These are phyloP conservation scores for Sphyrna mokarran DNA, from an alignment of 2,113 vertebrate genomes.

Conservation along the genomic window DNA sequence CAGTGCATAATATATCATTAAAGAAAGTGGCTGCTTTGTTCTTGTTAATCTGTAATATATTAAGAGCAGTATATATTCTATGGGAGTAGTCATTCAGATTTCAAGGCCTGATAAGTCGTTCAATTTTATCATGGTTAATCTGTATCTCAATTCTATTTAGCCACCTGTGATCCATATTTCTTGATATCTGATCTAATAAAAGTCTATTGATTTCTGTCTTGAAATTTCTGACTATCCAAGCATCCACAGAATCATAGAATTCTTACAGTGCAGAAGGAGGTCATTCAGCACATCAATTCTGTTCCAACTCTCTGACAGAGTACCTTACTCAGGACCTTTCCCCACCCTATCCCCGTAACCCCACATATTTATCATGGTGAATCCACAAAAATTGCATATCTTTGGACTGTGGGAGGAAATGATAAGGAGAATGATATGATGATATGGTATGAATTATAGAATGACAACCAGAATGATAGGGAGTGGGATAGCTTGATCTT, in stretches of 20 bases:
- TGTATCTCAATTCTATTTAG: neutral
- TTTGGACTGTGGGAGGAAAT: too few species aligned
- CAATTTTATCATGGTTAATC: neutral
- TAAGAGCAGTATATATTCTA: neutral
- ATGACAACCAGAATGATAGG: too few species aligned
- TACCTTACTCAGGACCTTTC: too few species aligned
- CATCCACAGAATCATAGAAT: neutral
- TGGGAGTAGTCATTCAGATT: neutral
- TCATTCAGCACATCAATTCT: too few species aligned
- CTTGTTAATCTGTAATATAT: neutral
- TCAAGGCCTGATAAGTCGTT: neutral
- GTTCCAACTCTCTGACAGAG: too few species aligned
- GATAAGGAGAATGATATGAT: too few species aligned
- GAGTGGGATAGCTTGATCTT: too few species aligned
- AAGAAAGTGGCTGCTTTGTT: neutral
- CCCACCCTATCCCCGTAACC: too few species aligned
- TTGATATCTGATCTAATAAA: neutral
- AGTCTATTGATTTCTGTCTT: neutral
- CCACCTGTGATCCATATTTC: neutral
- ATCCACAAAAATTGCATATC: too few species aligned
- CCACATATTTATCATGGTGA: too few species aligned
- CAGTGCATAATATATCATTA: neutral
- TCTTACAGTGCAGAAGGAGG: too few species aligned
- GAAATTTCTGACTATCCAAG: neutral
- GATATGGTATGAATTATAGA: too few species aligned